phyloP scores from a whole-genome alignment of 2,888 invertebrate species.

The Watsonalla binaria region DNA sequence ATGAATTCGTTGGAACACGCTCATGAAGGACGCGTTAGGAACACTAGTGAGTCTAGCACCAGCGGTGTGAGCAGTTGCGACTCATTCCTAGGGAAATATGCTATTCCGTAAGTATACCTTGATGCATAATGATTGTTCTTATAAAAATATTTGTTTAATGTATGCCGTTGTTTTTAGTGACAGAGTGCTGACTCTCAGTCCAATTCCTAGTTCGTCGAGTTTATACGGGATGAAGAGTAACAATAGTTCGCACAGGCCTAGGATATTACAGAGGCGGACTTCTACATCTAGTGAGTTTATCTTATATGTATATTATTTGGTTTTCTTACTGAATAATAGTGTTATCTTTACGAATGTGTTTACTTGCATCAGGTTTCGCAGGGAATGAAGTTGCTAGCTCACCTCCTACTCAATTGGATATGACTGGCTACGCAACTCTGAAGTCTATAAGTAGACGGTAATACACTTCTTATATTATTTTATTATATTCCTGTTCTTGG shows the following conservation, averaged over 20 bases:
- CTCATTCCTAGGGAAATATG: conserved; percentile 81
- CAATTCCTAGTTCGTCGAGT: conserved; percentile 92
- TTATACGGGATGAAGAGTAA: conserved; percentile 75
- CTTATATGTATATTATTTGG: conserved; percentile 7
- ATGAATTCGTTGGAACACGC: conserved; percentile 65
- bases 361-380: conserved; percentile 55
- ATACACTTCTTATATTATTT: conserved; percentile 19
- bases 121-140: not conserved
- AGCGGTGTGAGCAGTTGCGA: conserved; percentile 91
- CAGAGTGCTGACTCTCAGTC: conserved; percentile 88
- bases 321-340: no score
- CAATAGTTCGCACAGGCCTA: conserved; percentile 56
- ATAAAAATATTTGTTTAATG: not conserved
- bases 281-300: conserved; percentile 76
- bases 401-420: conserved; percentile 85
- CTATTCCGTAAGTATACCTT: conserved; percentile 70
- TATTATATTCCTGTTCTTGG: no score
- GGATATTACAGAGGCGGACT: conserved; percentile 71
- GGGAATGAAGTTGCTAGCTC: conserved; percentile 76
- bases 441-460: conserved; percentile 82
- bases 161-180: conserved; percentile 70
- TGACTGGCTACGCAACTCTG: conserved; percentile 86
- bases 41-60: conserved; percentile 85
- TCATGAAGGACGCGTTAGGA: conserved; percentile 65
- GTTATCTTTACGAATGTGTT: not conserved